Percentiles rank a stretch among this genome's conserved stretches.
These are phyloP conservation scores for Colletes gigas DNA, from an alignment of 1,140 invertebrate genomes.

Conservation along the genomic window DNA sequence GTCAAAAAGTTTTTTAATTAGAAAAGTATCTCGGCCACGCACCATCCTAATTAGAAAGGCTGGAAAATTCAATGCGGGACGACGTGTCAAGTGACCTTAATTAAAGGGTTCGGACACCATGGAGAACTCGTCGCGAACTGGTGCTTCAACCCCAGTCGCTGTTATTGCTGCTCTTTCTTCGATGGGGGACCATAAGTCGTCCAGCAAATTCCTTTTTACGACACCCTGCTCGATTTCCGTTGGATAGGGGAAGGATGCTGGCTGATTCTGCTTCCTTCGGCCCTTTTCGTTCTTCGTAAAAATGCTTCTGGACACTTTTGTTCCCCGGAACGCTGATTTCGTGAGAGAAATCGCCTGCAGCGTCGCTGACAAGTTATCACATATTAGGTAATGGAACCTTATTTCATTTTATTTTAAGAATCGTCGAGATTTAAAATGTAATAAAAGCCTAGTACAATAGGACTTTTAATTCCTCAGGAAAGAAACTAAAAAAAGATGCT, in stretches of 20 bases:
- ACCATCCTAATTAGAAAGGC: conserved; percentile 61
- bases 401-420: conserved; percentile 14
- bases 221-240: conserved; percentile 57
- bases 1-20: conserved; percentile 66
- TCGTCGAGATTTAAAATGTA: not conserved
- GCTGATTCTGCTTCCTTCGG: conserved; percentile 43
- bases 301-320: conserved; percentile 1
- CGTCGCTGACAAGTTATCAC: conserved; percentile 34
- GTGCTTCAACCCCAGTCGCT: conserved; percentile 6
- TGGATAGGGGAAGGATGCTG: conserved; percentile 37
- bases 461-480: too few relatives aligned
- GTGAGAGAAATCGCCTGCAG: not conserved
- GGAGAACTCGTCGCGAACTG: conserved; percentile 32
- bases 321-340: conserved; percentile 19
- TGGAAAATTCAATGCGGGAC: conserved; percentile 57
- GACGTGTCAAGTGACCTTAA: conserved; percentile 52
- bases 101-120: conserved; percentile 51
- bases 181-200: conserved; percentile 47
- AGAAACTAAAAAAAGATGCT: too few relatives aligned
- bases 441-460: too few relatives aligned
- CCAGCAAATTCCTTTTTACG: conserved; percentile 63
- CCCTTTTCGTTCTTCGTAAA: conserved; percentile 20
- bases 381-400: conserved; percentile 23
- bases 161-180: conserved; percentile 50
- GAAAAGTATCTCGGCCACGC: conserved; percentile 53